Percentiles rank a stretch among this genome's conserved stretches.
Conservation (phyloP, 2,888 invertebrate genomes). For the Ochropleura plecta region DNA sequence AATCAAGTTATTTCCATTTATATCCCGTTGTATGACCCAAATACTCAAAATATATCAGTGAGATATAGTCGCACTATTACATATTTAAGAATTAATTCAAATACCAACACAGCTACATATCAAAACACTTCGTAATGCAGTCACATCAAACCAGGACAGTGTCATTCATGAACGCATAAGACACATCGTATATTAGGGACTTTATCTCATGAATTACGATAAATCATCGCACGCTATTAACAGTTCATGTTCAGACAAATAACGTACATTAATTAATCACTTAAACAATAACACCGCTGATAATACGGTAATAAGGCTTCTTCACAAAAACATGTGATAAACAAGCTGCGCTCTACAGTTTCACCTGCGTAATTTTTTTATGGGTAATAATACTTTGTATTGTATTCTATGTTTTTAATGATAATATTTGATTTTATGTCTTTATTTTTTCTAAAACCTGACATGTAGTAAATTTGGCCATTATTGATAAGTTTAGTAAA, state of each 20-base stretch:
- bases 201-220: slow-evolving; percentile 64
- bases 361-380: too few species aligned
- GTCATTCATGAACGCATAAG: slow-evolving; percentile 58
- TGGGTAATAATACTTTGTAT: too few species aligned
- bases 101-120: slow-evolving; percentile 14
- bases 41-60: background rate
- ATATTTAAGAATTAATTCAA: slow-evolving; percentile 10
- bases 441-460: too few species aligned
- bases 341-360: too few species aligned
- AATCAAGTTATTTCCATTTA: background rate
- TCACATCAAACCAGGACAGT: slow-evolving; percentile 42
- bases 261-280: slow-evolving; percentile 72
- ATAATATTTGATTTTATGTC: too few species aligned
- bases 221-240: slow-evolving; percentile 71
- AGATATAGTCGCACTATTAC: slow-evolving; percentile 9
- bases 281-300: slow-evolving; percentile 66
- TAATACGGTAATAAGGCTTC: slow-evolving; percentile 4
- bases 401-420: too few species aligned
- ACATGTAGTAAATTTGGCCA: too few species aligned
- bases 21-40: background rate
- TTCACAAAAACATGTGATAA: slow-evolving; percentile 28
- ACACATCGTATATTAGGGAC: slow-evolving; percentile 30
- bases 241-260: slow-evolving; percentile 67
- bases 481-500: too few species aligned
- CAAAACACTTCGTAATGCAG: slow-evolving; percentile 31